Base-by-base conservation (phyloP, 2,113 vertebrate species). In the Euleptes europaea region DNA sequence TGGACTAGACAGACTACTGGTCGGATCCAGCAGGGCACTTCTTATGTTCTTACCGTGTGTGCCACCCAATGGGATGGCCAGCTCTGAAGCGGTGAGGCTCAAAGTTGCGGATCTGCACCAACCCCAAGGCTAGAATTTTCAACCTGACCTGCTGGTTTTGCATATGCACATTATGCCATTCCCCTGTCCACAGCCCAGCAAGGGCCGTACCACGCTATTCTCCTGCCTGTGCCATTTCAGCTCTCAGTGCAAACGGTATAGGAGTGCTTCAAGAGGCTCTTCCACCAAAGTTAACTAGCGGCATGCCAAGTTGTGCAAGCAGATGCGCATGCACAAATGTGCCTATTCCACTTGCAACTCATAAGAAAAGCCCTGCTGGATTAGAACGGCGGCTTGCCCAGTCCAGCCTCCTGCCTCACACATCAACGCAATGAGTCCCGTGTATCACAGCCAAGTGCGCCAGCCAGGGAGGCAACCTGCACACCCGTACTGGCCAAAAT, bases 381-480 rank as follows among this genome's bases (percentile, higher is more conserved):
- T 57, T 14, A 7, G 54, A 23, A 19, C 54, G 6, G 21, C 21
- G 6, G 54, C 14, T 19, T 19, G 23, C 17, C 21, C 1, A 57
- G 54, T 90, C 75, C 74, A 31, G 88, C 49, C 85, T 77, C 40
- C 72, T 33, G 12, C 15, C 38, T 38, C 47, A 19, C 67, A 35
- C 10, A 1, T 51, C 54, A 9, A 69, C 7, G 14, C 57, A 54
- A 42, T 1, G 1, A 33, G 5, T 26, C 40, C 31, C 6, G 8
- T n/a, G 4, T 15, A 4, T 26, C 47, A 38, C 1, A 17, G 79
- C 31, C 42, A 1, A 8, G 11, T 1, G 6, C 1, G 21, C 23
- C n/a, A 17, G 66, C 19, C 19, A 69, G 42, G 19, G 5, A 33
- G 7, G 3, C 5, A 31, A 69, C 14, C 3, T 12, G n/a, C 40